Base-by-base conservation (phyloP, 2,797 vertebrate species). In the Denticeps clupeoides region DNA sequence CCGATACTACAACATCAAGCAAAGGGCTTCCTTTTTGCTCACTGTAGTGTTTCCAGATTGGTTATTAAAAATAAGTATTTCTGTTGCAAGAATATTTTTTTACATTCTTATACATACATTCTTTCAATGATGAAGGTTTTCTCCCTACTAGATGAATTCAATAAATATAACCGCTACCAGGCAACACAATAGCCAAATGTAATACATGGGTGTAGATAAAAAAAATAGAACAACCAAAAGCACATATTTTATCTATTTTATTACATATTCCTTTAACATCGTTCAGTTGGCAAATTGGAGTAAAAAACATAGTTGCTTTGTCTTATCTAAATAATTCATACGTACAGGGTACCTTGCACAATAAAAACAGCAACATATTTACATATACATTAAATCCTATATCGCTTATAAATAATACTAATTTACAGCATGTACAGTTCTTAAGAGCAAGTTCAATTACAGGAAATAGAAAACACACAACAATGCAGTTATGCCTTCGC, bases 281-380 rank as follows among this genome's bases (percentile, higher is more conserved):
- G 68, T 67, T 63, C 60, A 57, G 58, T 68, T 68, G 65, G 62
- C 60, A 72, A 70, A 67, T 54, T 60, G 58, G 60, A 38, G 58
- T 70, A 70, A 67, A 73, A 73, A 70, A 73, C 70, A 73, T 73
- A 70, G 53, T 62, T 55, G 49, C 49, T 68, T 62, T 64, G 41
- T 66, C 51, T 71, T 70, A 72, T 70, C 70, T 72, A 65, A 73
- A 70, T 69, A 67, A 59, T 64, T 58, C 63, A 64, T 70, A 67
- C 64, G 60, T 64, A 60, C 55, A 62, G 51, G 53, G 51, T 63
- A 68, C 42, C 56, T 62, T 60, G 41, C 62, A 67, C 64, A 45
- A 67, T 69, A 67, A 65, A 69, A 73, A 67, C 65, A 62, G 48
- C 50, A 67, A 62, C 44, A 38, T 70, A 67, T 73, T 58, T 69